Evolutionary conservation across 30 jellyfish, hydroid and myxozoan genomes (phyloP), one percentile per base, ranked within the genome.

Genomic region (Cassiopea xamachana): DNA sequence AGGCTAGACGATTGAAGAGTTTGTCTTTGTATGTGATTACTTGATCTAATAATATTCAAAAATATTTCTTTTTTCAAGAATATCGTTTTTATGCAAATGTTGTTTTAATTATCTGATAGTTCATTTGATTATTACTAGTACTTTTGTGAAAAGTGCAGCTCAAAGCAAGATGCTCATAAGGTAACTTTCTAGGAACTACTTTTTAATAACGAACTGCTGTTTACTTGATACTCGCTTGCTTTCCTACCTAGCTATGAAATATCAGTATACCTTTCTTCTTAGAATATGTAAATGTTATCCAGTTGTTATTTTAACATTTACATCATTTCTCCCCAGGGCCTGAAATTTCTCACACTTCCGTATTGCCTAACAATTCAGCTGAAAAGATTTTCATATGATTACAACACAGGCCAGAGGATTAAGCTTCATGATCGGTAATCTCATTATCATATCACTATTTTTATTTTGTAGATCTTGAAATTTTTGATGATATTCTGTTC

Each of bases 111-210:
- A 27, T 27, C 39, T 27, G 39, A 27, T 27, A 27, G 64, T 46
- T 55, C 10, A 55, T 71, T 88, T 79, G 43, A 19, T 50, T n/a
- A 49, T 13, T 77, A 85, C 87, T 67, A 95, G 99, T 95, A 95
- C 71, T 89, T 50, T 69, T 95, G 99, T 81, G 98, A 92, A 79
- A 87, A 95, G 48, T 95, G 99, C 80, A 77, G 88, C 55, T 84
- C 98, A 44, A 95, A 95, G 80, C 98, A 95, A 83, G 99, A 95
- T 82, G 99, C 99, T 47, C 97, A 95, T 77, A 95, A 95, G 97
- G 99, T 95, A 58, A 58, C 88, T 13, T 59, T 59, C 14, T 14
- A 59, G 8, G 14, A 44, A 19, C 39, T 27, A 27, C 39, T 27
- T 27, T 27, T 27, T 27, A 27, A 27, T 27, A 27, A 27, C 39